These are phyloP conservation scores for Varanus salvator DNA, from an alignment of 2,113 vertebrate species.

Conservation along the genomic window DNA sequence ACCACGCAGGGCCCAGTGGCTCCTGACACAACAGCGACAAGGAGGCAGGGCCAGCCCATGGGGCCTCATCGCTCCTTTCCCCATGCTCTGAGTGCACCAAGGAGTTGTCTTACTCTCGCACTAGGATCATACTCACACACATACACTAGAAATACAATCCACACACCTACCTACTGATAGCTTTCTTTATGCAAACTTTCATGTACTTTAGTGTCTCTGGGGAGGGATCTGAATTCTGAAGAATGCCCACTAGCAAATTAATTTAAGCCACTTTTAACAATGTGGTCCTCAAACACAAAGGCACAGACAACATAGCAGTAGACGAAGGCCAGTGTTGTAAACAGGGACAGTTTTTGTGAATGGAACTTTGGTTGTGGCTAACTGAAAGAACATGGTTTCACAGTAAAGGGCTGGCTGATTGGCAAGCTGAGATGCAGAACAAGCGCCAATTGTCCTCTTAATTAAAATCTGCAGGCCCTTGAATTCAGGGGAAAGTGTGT, in stretches of 20 bases:
- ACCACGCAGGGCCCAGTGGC: too few species aligned
- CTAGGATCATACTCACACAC: too few species aligned
- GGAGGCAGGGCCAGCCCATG: too few species aligned
- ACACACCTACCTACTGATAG: too few species aligned
- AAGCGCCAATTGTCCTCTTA: not conserved
- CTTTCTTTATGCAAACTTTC: too few species aligned
- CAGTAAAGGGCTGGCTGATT: not conserved
- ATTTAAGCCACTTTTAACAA: not conserved
- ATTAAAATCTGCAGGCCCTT: slow-evolving; percentile 10
- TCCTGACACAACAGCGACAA: too few species aligned
- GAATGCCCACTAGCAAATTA: not conserved
- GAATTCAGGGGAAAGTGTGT: slow-evolving; percentile 30
- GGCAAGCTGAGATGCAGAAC: not conserved
- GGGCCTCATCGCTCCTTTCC: too few species aligned
- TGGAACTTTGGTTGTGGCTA: not conserved
- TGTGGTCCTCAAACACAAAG: not conserved
- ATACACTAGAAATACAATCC: not conserved
- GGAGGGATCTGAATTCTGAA: not conserved
- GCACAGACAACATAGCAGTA: not conserved
- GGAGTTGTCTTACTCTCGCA: too few species aligned
- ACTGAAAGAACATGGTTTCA: not conserved
- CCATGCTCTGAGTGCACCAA: too few species aligned
- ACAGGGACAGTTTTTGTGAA: not conserved
- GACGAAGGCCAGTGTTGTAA: not conserved
- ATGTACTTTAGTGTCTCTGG: not conserved